Evolutionary conservation across 2,888 invertebrate species (phyloP).

Genomic region (Trypoxylon attenuatum): DNA sequence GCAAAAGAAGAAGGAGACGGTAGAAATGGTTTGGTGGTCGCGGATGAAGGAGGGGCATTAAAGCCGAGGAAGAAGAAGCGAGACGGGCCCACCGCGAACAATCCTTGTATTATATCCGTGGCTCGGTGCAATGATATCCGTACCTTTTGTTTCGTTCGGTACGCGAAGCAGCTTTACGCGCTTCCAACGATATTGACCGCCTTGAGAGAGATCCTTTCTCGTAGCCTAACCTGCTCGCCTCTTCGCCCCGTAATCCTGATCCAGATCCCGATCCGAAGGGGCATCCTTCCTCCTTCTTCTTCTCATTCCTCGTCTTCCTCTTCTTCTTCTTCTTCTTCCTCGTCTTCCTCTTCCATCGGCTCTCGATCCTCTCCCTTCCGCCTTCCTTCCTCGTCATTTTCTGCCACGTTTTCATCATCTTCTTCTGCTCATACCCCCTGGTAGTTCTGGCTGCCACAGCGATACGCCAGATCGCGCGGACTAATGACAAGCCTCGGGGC

Average conservation of each 20-base stretch:
- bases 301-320: constrained; percentile 36
- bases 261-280: not conserved
- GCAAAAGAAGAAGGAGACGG: constrained; percentile 30
- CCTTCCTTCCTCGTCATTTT: not conserved
- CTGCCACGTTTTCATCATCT: constrained; percentile 13
- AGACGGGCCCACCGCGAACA: constrained; percentile 29
- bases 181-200: constrained; percentile 46
- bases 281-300: not conserved
- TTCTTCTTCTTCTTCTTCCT: constrained; percentile 23
- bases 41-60: constrained; percentile 39
- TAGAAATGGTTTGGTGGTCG: constrained; percentile 59
- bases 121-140: constrained; percentile 50
- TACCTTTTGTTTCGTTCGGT: constrained; percentile 56
- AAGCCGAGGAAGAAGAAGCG: constrained; percentile 28
- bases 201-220: not conserved
- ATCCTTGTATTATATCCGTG: constrained; percentile 41
- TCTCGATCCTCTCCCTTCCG: not conserved
- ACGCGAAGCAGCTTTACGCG: constrained; percentile 54
- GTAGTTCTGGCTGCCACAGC: constrained; percentile 18
- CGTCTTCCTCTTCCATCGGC: not conserved
- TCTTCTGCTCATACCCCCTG: constrained; percentile 10
- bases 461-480: constrained; percentile 53
- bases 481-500: constrained; percentile 51
- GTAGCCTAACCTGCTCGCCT: not conserved
- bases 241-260: not conserved